phyloP scores from a whole-genome alignment of 2,888 invertebrate genomes.

The Augochlorella aurata region DNA sequence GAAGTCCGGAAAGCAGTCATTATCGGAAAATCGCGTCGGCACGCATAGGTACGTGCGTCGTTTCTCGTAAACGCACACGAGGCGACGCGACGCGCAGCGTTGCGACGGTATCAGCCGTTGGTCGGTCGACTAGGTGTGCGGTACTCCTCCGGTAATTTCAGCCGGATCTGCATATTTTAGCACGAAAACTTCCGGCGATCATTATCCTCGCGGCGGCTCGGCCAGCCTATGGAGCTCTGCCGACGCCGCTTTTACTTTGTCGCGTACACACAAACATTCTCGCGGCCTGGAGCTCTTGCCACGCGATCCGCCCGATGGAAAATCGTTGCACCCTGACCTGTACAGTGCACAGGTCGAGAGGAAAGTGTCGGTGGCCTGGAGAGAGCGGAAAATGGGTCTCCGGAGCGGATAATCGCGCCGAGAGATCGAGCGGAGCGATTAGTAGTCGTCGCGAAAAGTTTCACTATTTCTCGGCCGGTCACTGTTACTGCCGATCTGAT shows the following conservation, averaged over 20 bases:
- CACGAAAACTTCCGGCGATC: slow-evolving; percentile 81
- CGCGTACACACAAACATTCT: slow-evolving; percentile 41
- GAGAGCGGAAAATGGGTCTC: slow-evolving; percentile 31
- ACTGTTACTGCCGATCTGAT: neutral
- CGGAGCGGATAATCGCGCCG: slow-evolving; percentile 9
- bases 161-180: slow-evolving; percentile 81
- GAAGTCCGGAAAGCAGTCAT: neutral
- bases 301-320: slow-evolving; percentile 57
- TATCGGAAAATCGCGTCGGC: slow-evolving; percentile 14
- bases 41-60: slow-evolving; percentile 22
- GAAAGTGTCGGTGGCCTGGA: slow-evolving; percentile 15
- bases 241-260: slow-evolving; percentile 50
- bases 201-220: slow-evolving; percentile 75
- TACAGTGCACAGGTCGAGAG: neutral
- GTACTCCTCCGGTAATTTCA: slow-evolving; percentile 78
- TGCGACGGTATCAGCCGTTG: slow-evolving; percentile 35
- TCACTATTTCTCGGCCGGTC: neutral
- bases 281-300: slow-evolving; percentile 19
- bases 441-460: neutral
- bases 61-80: slow-evolving; percentile 45
- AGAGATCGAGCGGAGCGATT: neutral
- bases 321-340: slow-evolving; percentile 63
- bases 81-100: slow-evolving; percentile 34
- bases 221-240: slow-evolving; percentile 44
- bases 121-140: slow-evolving; percentile 70